Evolutionary conservation across 2,113 vertebrate species (phyloP).

Genomic region (Actinemys pallida): DNA sequence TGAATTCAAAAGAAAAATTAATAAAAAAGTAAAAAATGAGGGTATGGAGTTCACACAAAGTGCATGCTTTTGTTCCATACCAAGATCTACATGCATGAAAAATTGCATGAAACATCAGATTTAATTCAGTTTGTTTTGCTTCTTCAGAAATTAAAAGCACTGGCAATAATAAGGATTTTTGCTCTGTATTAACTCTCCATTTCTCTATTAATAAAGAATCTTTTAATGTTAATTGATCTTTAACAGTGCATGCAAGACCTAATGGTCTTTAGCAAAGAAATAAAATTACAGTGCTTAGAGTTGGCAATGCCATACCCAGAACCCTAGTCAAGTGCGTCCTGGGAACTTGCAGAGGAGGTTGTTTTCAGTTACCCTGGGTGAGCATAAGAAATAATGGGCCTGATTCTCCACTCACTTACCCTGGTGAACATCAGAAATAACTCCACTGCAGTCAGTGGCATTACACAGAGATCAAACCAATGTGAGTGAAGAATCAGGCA

Average conservation of each 20-base stretch:
- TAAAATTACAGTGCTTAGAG: neutral
- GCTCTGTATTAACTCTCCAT: neutral
- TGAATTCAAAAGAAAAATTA: slow-evolving; percentile 38
- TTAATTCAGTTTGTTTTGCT: slow-evolving; percentile 29
- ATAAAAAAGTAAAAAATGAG: neutral
- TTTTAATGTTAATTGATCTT: neutral
- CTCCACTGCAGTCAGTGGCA: neutral
- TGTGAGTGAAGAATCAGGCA: neutral
- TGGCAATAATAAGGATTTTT: neutral
- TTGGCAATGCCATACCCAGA: neutral
- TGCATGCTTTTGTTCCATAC: neutral
- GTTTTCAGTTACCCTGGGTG: neutral
- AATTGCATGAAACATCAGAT: neutral
- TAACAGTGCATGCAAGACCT: neutral
- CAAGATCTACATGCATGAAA: neutral
- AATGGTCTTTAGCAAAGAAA: neutral
- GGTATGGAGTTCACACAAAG: neutral
- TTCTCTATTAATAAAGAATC: neutral
- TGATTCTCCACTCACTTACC: neutral
- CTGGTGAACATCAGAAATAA: neutral
- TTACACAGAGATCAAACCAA: neutral
- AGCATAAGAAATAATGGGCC: neutral
- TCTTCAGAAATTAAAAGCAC: neutral
- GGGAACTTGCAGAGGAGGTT: neutral
- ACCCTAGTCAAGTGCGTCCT: neutral